These are phyloP conservation scores for Drosophila rellima DNA, from an alignment of 2,888 invertebrate genomes.

Conservation along the genomic window DNA sequence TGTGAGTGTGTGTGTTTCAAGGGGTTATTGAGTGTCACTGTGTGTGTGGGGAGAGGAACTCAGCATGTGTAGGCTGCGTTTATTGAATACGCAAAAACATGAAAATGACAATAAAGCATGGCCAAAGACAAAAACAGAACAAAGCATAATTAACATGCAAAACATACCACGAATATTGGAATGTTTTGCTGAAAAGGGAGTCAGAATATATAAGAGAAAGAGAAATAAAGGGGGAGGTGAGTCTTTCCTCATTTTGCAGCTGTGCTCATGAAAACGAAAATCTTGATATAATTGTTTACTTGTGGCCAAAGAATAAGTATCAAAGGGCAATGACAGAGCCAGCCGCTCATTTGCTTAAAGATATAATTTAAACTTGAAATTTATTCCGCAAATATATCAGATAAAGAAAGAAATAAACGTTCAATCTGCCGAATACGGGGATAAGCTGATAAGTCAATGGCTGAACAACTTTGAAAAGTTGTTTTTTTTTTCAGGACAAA, in stretches of 20 bases:
- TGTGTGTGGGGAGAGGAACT: constrained; percentile 4
- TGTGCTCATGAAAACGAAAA: constrained; percentile 39
- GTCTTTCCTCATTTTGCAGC: constrained; percentile 13
- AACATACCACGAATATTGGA: constrained; percentile 73
- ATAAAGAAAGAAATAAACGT: not conserved
- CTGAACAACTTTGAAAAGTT: no score
- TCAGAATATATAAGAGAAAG: not conserved
- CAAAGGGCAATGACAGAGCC: constrained; percentile 38
- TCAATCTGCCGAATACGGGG: not conserved
- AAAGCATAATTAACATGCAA: constrained; percentile 75
- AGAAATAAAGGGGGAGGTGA: not conserved
- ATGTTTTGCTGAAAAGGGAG: constrained; percentile 38
- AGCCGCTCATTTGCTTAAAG: constrained; percentile 31
- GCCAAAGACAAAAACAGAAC: constrained; percentile 28
- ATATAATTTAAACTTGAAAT: constrained; percentile 24
- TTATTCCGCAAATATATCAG: not conserved
- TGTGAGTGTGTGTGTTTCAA: constrained; percentile 18
- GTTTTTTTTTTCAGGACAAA: no score
- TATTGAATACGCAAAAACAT: constrained; percentile 79
- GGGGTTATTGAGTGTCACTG: not conserved
- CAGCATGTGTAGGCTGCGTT: constrained; percentile 59
- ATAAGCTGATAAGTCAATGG: no score
- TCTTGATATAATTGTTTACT: constrained; percentile 55
- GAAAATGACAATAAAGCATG: constrained; percentile 69
- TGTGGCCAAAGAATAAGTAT: constrained; percentile 14